Percentiles rank a stretch among this genome's conserved stretches.
Conservation (phyloP, 2,113 vertebrate species). For the Chaetodon trifascialis region DNA sequence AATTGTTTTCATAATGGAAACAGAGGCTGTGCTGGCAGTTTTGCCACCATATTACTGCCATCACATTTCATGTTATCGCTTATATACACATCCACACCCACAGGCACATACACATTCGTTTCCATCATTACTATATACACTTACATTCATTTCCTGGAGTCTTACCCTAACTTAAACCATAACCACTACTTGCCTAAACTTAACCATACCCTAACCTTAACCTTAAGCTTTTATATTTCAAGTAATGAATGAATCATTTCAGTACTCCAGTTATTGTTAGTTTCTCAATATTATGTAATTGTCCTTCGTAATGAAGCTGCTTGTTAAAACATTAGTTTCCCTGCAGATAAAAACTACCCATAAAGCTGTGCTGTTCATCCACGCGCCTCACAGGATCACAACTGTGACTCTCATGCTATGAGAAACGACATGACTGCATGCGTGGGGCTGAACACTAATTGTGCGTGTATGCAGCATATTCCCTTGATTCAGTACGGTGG, state of each 20-base stretch:
- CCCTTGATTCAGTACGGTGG: conserved; percentile 10
- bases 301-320: not conserved
- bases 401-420: not conserved
- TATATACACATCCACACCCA: not conserved
- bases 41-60: no score
- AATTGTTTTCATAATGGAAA: not conserved
- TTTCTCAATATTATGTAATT: not conserved
- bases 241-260: not conserved
- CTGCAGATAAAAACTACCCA: not conserved
- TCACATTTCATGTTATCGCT: not conserved
- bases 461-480: conserved; percentile 11
- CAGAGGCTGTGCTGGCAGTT: not conserved
- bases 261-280: not conserved
- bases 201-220: no score
- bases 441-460: conserved; percentile 7
- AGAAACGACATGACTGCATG: not conserved
- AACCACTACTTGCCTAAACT: no score
- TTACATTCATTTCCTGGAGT: no score
- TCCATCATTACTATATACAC: no score
- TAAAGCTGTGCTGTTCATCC: not conserved
- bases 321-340: not conserved
- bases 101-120: no score
- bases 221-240: no score
- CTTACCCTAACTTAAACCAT: no score
- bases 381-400: not conserved